phyloP scores from a whole-genome alignment of 2,113 vertebrate genomes.

The Pedionomus torquatus region DNA sequence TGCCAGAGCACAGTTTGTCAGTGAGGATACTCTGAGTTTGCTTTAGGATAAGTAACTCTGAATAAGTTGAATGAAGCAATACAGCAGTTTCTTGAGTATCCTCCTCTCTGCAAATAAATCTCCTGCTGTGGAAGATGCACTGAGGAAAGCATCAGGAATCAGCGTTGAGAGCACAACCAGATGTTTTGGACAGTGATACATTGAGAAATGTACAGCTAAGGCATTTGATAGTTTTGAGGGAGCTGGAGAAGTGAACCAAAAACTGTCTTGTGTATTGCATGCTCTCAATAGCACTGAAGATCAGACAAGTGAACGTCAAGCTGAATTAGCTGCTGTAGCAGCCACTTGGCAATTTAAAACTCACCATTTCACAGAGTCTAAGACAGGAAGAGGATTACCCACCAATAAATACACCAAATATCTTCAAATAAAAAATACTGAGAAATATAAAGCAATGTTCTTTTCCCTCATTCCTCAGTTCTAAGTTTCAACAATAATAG shows the following conservation, averaged over 20 bases:
- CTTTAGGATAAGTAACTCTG: background rate
- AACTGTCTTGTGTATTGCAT: background rate
- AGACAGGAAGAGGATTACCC: background rate
- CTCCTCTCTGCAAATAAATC: background rate
- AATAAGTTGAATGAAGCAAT: background rate
- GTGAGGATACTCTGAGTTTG: background rate
- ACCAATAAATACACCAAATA: background rate
- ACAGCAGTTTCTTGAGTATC: background rate
- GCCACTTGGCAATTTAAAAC: background rate
- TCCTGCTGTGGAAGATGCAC: background rate
- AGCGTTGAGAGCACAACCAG: background rate
- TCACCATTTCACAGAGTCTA: background rate
- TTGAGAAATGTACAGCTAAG: background rate
- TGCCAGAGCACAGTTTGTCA: background rate
- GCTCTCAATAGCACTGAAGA: background rate
- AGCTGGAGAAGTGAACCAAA: no score
- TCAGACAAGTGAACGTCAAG: background rate
- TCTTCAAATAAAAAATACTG: background rate
- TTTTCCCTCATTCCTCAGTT: background rate
- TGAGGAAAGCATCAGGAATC: background rate
- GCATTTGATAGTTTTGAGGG: background rate
- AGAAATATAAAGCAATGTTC: background rate
- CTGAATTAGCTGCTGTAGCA: background rate
- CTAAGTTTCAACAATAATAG: background rate
- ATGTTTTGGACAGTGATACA: background rate